Base-by-base conservation (phyloP, 2,797 vertebrate genomes). In the Polyboroides typus region DNA sequence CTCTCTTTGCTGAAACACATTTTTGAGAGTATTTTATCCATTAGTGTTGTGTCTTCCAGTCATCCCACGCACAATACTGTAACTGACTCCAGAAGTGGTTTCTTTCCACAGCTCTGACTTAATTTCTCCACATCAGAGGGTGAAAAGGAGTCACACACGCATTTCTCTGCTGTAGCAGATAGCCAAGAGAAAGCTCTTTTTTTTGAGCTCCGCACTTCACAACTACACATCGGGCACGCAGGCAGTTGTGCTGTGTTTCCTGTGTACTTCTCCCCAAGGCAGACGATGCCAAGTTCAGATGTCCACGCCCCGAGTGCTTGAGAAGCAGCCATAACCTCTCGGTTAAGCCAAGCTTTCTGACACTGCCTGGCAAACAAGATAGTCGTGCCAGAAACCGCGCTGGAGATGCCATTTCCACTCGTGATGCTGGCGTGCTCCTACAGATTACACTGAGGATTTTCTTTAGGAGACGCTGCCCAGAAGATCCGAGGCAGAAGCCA, bases 221-320 rank as follows among this genome's bases (percentile, higher is more conserved):
- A 45, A 17, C 48, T 10, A 6, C 10, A 10, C 40, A 20, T 10
- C 2, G 34, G 26, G 23, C 25, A 40, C 12, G 31, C 13, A 4
- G 12, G 23, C 50, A 38, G 62, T 2, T 14, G 26, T 3, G 6
- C 56, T 14, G 34, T 3, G 0, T 17, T 42, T 12, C 33, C 29
- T 2, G 1, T 5, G 42, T 38, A 21, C 42, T 93, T 75, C 53
- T 45, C 70, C 58, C 17, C 1, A 21, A 15, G 21, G 47, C 9
- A 66, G 11, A 14, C 2, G 3, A 42, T 5, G 14, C 19, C 31
- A 19, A 71, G 76, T 10, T 40, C 60, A 15, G 44, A 27, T 4
- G 20, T 33, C 47, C 38, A 15, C 9, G 1, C 23, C 33, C 60
- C 2, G 1, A 75, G 15, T 0, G 4, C 36, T 20, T 10, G 9